Evolutionary conservation across 2,888 invertebrate genomes (phyloP).

Genomic region (Eristalis intricaria): DNA sequence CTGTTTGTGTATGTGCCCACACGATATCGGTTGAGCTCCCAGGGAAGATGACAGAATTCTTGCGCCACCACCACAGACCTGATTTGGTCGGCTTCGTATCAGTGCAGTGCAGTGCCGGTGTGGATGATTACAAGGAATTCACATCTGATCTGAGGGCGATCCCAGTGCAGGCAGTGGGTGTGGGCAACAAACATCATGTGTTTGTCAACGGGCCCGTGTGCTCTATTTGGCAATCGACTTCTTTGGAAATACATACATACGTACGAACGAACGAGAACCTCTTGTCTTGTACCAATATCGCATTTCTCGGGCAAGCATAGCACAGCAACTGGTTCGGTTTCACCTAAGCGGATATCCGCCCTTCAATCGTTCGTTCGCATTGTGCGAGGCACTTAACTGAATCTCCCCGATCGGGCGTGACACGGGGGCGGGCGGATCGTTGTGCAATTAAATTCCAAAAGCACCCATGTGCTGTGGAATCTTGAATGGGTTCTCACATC

Average conservation of each 20-base stretch:
- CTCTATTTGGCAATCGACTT: constrained; percentile 49
- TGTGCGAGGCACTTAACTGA: constrained; percentile 11
- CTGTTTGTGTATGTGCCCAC: constrained; percentile 21
- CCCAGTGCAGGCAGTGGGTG: constrained; percentile 29
- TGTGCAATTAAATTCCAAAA: neutral
- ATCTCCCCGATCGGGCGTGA: neutral
- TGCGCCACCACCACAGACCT: constrained; percentile 27
- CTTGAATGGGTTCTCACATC: neutral
- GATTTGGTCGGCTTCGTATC: neutral
- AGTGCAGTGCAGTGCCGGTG: neutral
- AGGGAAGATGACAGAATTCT: constrained; percentile 31
- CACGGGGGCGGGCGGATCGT: constrained; percentile 14
- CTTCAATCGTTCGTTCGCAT: neutral
- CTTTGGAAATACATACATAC: constrained; percentile 20
- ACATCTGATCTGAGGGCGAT: constrained; percentile 26
- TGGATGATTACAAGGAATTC: constrained; percentile 37
- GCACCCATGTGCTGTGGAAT: neutral
- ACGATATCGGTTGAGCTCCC: constrained; percentile 27
- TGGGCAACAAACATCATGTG: constrained; percentile 39
- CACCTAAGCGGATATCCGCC: constrained; percentile 66
- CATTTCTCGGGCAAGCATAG: constrained; percentile 44
- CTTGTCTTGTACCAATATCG: constrained; percentile 36
- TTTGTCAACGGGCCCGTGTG: constrained; percentile 44
- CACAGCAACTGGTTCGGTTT: constrained; percentile 38
- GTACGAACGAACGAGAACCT: neutral